Evolutionary conservation across 2,113 vertebrate species (phyloP).

Genomic region (Gymnorhina tibicen): DNA sequence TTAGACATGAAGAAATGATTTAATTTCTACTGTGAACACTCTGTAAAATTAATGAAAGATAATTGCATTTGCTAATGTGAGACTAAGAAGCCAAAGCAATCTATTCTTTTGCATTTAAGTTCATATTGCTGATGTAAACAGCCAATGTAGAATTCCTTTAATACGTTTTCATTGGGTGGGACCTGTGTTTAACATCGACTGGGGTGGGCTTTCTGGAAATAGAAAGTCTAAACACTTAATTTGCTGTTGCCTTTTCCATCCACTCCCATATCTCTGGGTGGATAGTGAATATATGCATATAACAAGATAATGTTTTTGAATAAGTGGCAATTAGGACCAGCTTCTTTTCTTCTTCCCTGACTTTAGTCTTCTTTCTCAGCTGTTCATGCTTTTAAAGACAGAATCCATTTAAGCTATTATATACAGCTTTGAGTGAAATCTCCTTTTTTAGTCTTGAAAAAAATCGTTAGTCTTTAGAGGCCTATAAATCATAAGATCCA

Average conservation of each 20-base stretch:
- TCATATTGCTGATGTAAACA: conserved; percentile 19
- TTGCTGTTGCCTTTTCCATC: not conserved
- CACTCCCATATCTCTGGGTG: not conserved
- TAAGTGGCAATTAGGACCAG: conserved; percentile 21
- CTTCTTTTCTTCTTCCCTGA: not conserved
- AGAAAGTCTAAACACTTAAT: not conserved
- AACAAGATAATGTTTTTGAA: conserved; percentile 10
- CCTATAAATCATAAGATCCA: conserved; percentile 25
- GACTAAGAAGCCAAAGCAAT: conserved; percentile 19
- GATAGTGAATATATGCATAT: not conserved
- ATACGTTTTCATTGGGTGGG: not conserved
- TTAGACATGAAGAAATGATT: conserved; percentile 56
- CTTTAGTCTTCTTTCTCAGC: conserved; percentile 21
- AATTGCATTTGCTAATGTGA: conserved; percentile 52
- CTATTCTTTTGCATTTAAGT: not conserved
- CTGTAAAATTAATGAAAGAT: conserved; percentile 62
- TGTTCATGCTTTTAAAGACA: conserved; percentile 42
- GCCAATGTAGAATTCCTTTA: not conserved
- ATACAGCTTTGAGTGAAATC: conserved; percentile 42
- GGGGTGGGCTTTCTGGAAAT: not conserved
- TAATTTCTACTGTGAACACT: conserved; percentile 53
- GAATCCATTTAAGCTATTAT: conserved; percentile 47
- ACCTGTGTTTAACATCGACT: not conserved
- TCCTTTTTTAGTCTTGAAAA: conserved; percentile 36
- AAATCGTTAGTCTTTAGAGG: conserved; percentile 54